phyloP scores from a whole-genome alignment of 2,113 vertebrate species.

The Phalacrocorax aristotelis region DNA sequence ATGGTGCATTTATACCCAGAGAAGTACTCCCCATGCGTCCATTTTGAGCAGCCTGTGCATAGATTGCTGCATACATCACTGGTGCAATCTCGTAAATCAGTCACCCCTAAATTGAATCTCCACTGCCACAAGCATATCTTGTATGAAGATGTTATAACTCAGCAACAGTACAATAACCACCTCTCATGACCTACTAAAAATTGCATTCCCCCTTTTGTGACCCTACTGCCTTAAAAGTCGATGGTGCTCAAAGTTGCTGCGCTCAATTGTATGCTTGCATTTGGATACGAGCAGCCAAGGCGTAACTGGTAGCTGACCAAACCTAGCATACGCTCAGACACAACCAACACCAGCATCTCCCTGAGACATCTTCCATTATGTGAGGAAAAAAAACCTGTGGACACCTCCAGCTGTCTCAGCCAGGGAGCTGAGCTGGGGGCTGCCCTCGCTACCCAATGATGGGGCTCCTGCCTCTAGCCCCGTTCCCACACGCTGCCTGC shows the following conservation, averaged over 20 bases:
- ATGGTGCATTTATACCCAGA: neutral
- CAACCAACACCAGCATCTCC: neutral
- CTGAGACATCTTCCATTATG: neutral
- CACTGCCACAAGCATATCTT: slow-evolving; percentile 36
- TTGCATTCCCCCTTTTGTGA: neutral
- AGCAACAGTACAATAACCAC: slow-evolving; percentile 38
- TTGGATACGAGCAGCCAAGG: neutral
- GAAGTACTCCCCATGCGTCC: slow-evolving; percentile 42
- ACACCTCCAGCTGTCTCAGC: neutral
- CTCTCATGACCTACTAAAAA: slow-evolving; percentile 50
- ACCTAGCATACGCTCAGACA: neutral
- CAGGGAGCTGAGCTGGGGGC: neutral
- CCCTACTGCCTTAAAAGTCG: neutral
- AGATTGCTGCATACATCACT: slow-evolving; percentile 47
- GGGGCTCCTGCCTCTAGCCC: neutral
- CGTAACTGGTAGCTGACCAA: neutral
- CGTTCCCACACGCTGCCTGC: fast-evolving
- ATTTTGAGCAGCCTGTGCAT: slow-evolving; percentile 20
- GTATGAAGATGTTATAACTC: slow-evolving; percentile 43
- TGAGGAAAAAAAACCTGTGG: fast-evolving
- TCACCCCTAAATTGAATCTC: slow-evolving; percentile 47
- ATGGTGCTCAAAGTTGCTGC: neutral
- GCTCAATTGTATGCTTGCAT: neutral
- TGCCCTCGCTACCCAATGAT: neutral
- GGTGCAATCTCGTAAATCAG: slow-evolving; percentile 37